Base-by-base conservation (phyloP, 2,797 vertebrate genomes). In the Typhlichthys subterraneus region DNA sequence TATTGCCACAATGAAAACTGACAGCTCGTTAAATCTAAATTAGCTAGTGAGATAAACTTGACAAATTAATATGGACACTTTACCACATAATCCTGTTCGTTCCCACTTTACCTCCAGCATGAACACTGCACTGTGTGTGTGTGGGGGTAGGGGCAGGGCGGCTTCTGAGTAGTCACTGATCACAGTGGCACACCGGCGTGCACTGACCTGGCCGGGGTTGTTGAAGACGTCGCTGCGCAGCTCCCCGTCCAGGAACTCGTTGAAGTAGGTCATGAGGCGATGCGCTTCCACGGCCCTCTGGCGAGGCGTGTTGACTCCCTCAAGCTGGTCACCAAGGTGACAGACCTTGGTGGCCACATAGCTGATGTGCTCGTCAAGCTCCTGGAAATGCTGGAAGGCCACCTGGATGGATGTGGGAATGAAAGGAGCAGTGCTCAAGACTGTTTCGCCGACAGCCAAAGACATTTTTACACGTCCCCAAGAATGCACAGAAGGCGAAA, bases 331-430 rank as follows among this genome's bases (percentile, higher is more conserved):
- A 0, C 98, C 98, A 64, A 99, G 95, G 90, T 99, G 98, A 88
- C 98, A 99, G 82, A 99, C 98, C 84, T 99, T 99, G 12, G 98
- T 99, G 67, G 98, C 98, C 83, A 99, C 98, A 63, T 99, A 99
- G 87, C 97, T 99, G 87, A 99, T 99, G 78, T 99, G 98, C 79
- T 99, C 98, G 79, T 99, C 98, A 3, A 99, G 91, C 77, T 99
- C 98, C 88, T 99, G 98, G 87, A 99, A 99, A 89, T 99, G 98
- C 83, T 98, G 97, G 83, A 99, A 99, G 77, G 98, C 98, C 87
- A 99, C 95, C 98, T 99, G 86, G 38, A 70, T 53, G 64, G 42
- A 81, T 2, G 71, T 5, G 59, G 12, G 61, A 55, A 7, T 60
- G 5, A 53, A 31, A 56, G n/a, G 7, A 12, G 55, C 38, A 38